A percentile compares a stretch with the other conserved stretches of the same genome.
Conservation (phyloP, 2,797 vertebrate species). For the Onychomys torridus region DNA sequence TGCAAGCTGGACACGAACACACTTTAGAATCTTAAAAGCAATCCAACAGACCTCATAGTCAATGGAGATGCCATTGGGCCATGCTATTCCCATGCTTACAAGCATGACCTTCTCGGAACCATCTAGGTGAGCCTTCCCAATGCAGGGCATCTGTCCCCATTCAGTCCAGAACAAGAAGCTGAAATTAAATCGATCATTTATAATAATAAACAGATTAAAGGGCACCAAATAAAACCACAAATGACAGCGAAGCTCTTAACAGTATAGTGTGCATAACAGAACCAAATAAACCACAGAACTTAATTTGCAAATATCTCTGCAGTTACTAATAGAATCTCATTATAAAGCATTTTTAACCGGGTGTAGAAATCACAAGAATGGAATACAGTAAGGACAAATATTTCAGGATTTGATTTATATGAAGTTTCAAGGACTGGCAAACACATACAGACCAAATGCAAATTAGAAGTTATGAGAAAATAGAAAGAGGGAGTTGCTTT, state of each 20-base stretch:
- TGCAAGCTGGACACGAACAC: conserved; percentile 55
- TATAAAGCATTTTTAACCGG: background rate
- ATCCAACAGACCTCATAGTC: conserved; percentile 94
- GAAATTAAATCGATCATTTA: conserved; percentile 73
- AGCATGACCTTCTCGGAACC: conserved; percentile 96
- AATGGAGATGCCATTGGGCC: conserved; percentile 98
- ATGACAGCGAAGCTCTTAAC: background rate
- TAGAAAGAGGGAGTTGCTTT: background rate
- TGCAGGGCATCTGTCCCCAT: conserved; percentile 98
- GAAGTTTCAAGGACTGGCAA: background rate
- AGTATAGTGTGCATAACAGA: background rate
- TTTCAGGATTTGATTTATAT: background rate
- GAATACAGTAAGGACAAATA: background rate
- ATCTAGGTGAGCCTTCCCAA: conserved; percentile 95
- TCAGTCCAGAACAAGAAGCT: conserved; percentile 99
- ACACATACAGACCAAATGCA: background rate
- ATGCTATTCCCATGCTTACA: conserved; percentile 94
- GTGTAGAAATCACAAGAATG: background rate
- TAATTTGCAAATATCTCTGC: background rate
- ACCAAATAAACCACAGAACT: background rate
- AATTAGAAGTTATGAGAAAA: background rate
- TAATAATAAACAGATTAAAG: background rate
- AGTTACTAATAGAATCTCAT: conserved; percentile 1
- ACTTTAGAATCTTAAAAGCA: conserved; percentile 60
- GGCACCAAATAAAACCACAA: background rate